Percentiles rank a stretch among this genome's conserved stretches.
Evolutionary conservation across 2,888 invertebrate species (phyloP).

Genomic region (Chromoteleia sp.): DNA sequence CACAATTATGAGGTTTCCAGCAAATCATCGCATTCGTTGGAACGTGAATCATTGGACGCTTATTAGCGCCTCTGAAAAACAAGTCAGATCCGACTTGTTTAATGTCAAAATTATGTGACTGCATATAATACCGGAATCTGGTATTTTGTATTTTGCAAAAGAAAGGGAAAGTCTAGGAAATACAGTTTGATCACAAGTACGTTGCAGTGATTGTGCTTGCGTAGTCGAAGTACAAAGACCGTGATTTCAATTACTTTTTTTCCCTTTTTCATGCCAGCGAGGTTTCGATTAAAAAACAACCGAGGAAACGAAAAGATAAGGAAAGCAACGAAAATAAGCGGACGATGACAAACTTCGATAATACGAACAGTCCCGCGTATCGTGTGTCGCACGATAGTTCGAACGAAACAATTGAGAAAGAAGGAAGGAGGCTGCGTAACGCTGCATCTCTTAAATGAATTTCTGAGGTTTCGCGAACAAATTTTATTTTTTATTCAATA

Average conservation of each 20-base stretch:
- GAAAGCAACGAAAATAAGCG: slow-evolving; percentile 22
- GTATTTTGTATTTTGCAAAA: slow-evolving; percentile 1
- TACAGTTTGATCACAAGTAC: neutral
- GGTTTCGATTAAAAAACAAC: slow-evolving; percentile 3
- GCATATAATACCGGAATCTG: neutral
- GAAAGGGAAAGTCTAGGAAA: slow-evolving; percentile 16
- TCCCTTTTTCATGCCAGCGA: neutral
- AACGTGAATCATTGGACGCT: neutral
- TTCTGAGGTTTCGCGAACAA: neutral
- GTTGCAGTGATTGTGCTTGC: too few relatives aligned
- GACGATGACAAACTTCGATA: slow-evolving; percentile 21
- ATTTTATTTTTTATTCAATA: neutral
- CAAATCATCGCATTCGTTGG: slow-evolving; percentile 2
- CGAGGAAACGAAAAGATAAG: slow-evolving; percentile 16
- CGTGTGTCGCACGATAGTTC: neutral
- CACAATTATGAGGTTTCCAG: slow-evolving; percentile 16
- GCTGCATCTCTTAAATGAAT: neutral
- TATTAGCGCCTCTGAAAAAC: slow-evolving; percentile 10
- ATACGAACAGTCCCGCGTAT: neutral
- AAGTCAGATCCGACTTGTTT: slow-evolving; percentile 7
- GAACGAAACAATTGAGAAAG: neutral
- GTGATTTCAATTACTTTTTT: neutral
- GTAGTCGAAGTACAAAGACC: neutral
- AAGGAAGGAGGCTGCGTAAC: neutral
- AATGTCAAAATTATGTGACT: neutral